Base-by-base conservation (phyloP, 2,113 vertebrate genomes). In the Eonycteris spelaea region DNA sequence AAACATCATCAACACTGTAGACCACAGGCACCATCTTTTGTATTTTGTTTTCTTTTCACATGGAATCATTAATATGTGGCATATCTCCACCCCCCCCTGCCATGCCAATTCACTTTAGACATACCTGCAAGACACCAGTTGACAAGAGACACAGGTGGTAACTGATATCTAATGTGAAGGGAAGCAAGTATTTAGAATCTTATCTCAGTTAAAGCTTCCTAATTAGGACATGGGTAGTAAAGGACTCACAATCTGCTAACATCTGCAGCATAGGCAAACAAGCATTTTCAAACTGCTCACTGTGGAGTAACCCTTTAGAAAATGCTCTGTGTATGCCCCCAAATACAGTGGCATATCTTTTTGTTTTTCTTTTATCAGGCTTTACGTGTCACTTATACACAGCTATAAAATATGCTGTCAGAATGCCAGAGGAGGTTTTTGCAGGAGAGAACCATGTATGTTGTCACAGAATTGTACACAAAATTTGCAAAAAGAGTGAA, bases 1-100 rank as follows among this genome's bases (percentile, higher is more conserved):
- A 98, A 98, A 98, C 97, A 98, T 96, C 98, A 97, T 98, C 98
- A 97, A 95, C 94, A 33, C 96, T 57, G 53, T 61, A 90, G 91
- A 91, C 96, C 94, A 30, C 65, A 53, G 95, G 95, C 87, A 90
- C 93, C 86, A 88, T 89, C 97, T 94, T 97, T 96, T 93, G 51
- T 97, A 77, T 86, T 83, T 96, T 97, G 57, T 16, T 55, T 33
- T 67, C 73, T 73, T 93, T 93, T 61, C 79, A 48, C 35, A 16
- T 26, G 65, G 90, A 55, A 71, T 97, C 95, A 90, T 70, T 0
- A 35, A 97, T 96, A 75, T 40, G 10, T 30, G 30, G 92, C 33
- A 78, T 40, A 24, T 79, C 86, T 83, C 88, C 15, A 30, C 1
- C 53, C 19, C 21, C 67, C 35, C 33, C 53, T 35, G 33, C 33